Conservation (phyloP, 2,113 vertebrate species). For the Hystrix cristata region DNA sequence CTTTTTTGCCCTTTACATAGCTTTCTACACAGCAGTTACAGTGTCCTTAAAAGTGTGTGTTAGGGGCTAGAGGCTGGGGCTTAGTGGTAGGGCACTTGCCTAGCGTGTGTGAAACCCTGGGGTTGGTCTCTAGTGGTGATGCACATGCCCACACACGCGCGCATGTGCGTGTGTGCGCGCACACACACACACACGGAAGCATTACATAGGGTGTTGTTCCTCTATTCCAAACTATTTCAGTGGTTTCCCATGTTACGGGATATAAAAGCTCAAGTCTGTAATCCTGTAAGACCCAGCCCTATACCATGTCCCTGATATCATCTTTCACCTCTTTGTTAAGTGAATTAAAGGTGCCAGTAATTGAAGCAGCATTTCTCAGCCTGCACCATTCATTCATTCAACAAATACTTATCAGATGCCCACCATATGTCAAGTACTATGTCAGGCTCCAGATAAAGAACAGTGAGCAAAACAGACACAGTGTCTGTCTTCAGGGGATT, state of each 20-base stretch:
- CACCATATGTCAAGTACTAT: neutral
- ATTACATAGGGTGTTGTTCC: neutral
- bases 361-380: neutral
- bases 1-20: neutral
- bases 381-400: neutral
- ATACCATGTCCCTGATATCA: neutral
- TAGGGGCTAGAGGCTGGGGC: neutral
- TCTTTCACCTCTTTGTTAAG: neutral
- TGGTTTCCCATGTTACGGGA: neutral
- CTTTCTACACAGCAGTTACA: neutral
- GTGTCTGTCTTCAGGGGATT: neutral
- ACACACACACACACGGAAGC: too few relatives aligned
- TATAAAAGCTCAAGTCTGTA: neutral
- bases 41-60: neutral
- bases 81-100: neutral
- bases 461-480: neutral
- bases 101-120: neutral
- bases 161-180: too few relatives aligned
- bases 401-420: neutral
- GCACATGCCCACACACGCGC: too few relatives aligned
- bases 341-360: neutral
- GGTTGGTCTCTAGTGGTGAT: neutral
- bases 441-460: neutral
- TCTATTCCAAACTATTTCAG: neutral
- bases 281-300: neutral